Base-by-base conservation (phyloP, 2,888 invertebrate species). In the Theodoxus fluviatilis region DNA sequence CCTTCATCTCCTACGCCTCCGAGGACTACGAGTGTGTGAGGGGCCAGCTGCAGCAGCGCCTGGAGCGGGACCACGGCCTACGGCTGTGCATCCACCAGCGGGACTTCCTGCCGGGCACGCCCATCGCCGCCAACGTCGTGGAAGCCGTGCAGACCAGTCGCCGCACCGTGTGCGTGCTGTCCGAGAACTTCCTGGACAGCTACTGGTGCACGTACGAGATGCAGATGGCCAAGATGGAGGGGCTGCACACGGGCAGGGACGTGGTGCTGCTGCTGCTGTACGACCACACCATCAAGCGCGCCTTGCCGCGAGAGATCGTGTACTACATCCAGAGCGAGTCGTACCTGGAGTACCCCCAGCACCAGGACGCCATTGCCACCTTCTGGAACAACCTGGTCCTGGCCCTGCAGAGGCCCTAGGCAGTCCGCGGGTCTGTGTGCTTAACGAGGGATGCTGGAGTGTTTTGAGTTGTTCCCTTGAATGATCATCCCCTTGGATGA, bases 1-100 rank as follows among this genome's bases (percentile, higher is more conserved):
- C 71, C 43, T 77, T 77, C 49, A 35, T 77, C 12, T 73, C 72
- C 18, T 76, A 71, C 47, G 66, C 72, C 12, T 70, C 71, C 37
- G 68, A 64, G n/a, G 71, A 73, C 55, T 37, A 59, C 1, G 25
- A 18, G 0, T 71, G 63, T 52, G 70, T 70, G 12, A 18, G 55
- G 4, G 49, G 57, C 12, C 35, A 63, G 52, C 47, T 73, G 49
- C 28, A 52, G 59, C 9, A 49, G 35, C 31, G n/a, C 69, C 43
- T 77, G 37, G 74, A 74, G 28, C 22, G 49, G 15, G 65, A 65
- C 12, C 40, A 38, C 15, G 76, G 73, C 7, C 55, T 77, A 7
- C 68, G 52, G 9, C 71, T 81, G 18, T 79, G 78, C 61, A 49
- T 77, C 35, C 74, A 76, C 65, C 47, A 73, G 43, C 52, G 73